Evolutionary conservation across 2,888 invertebrate species (phyloP).

Genomic region (Erebia aethiops): DNA sequence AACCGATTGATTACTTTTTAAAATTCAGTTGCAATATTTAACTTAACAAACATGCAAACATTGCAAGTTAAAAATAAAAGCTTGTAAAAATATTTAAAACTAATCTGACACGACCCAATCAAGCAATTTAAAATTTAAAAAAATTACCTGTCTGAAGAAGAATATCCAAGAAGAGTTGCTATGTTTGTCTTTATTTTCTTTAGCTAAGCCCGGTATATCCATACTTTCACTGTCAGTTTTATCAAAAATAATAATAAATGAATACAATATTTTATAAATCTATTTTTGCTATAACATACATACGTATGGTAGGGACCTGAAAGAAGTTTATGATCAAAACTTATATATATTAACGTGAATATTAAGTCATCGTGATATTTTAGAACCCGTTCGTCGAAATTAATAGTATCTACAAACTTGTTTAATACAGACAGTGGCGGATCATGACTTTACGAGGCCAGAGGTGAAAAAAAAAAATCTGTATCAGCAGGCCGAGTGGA

Average conservation of each 20-base stretch:
- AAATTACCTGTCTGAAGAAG: constrained; percentile 2
- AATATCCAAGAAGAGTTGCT: not conserved
- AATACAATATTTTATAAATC: not conserved
- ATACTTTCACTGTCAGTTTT: not conserved
- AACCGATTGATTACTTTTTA: too few relatives aligned
- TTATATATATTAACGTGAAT: not conserved
- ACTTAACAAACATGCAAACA: too few relatives aligned
- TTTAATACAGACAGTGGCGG: too few relatives aligned
- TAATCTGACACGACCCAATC: too few relatives aligned
- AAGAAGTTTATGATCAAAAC: not conserved
- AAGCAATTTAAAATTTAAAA: not conserved
- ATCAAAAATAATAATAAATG: not conserved
- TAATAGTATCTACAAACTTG: not conserved
- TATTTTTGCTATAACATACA: not conserved
- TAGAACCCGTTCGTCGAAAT: not conserved
- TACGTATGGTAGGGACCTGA: not conserved
- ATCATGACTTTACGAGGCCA: too few relatives aligned
- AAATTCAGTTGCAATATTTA: too few relatives aligned
- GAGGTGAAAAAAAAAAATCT: too few relatives aligned
- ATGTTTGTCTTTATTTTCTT: not conserved
- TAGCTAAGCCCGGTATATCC: not conserved
- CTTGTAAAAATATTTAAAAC: too few relatives aligned
- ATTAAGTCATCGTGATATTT: not conserved
- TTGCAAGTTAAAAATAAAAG: too few relatives aligned
- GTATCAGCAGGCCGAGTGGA: too few relatives aligned